Conservation (phyloP, 2,888 invertebrate genomes). For the Stenolophus ochropezus region DNA sequence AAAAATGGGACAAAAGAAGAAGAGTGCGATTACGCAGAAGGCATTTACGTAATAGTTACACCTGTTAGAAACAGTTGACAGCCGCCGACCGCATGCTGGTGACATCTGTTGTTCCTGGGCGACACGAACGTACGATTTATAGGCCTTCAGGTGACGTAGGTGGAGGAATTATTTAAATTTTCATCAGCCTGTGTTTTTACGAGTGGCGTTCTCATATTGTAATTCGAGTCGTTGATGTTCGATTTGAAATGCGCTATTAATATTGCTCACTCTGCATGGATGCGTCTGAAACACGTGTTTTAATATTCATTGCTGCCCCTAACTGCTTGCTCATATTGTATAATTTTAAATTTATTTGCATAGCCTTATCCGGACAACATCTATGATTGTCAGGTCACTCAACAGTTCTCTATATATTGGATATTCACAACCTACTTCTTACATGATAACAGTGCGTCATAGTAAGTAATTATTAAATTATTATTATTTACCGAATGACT, state of each 20-base stretch:
- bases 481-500: too few species aligned
- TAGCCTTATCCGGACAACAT: neutral
- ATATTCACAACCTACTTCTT: too few species aligned
- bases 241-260: constrained; percentile 56
- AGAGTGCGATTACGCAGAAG: constrained; percentile 10
- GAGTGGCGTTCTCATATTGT: constrained; percentile 19
- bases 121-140: constrained; percentile 52
- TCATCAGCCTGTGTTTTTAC: constrained; percentile 45
- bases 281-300: constrained; percentile 44
- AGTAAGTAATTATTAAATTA: too few species aligned
- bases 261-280: constrained; percentile 50
- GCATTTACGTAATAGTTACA: constrained; percentile 53
- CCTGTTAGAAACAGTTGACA: constrained; percentile 59
- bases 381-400: neutral
- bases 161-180: constrained; percentile 60
- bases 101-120: constrained; percentile 55
- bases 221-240: constrained; percentile 47
- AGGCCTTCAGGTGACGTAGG: constrained; percentile 55
- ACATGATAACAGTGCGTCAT: too few species aligned
- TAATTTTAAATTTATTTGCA: constrained; percentile 54
- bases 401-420: too few species aligned
- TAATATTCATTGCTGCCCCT: constrained; percentile 50
- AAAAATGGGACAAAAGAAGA: neutral
- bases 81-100: constrained; percentile 53
- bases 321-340: constrained; percentile 35